Evolutionary conservation across 1,140 invertebrate genomes (phyloP), one percentile per base, ranked within the genome.

Genomic region (Drosophila ohnishii): DNA sequence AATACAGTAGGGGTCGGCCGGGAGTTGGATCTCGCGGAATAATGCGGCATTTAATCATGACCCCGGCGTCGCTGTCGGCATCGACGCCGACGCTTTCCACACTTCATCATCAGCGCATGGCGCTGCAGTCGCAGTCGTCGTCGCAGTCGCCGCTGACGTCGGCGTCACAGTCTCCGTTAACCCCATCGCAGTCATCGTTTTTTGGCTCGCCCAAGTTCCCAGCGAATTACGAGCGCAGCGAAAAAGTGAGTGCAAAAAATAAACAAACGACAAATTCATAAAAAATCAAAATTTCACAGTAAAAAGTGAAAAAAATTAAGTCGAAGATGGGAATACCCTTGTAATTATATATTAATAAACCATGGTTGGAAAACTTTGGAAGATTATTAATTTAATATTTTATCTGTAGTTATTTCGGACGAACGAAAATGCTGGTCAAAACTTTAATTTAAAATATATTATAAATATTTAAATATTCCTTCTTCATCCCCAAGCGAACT

Each of bases 171-270:
- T 72, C 84, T n/a, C 74, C 84, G 59, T 66, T 78, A 60, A 71
- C 84, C 62, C 74, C 87, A 50, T 82, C 78, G 59, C 75, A 75
- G 28, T 82, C 73, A 67, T 44, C 85, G 53, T 78, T 70, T 72
- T 90, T 84, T 42, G 71, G 82, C 53, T 86, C 87, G 47, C 86
- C 90, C 51, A 90, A 90, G 70, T 90, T 90, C 66, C 90, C 90
- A 78, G 77, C 89, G 34, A 91, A 90, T 78, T 91, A 91, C 78
- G 78, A 87, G 70, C 85, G 90, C 78, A 91, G 83, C 80, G 90
- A 91, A 80, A 91, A 91, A 90, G 90, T 91, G 87, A 91, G 90
- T 90, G 64, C 57, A 67, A 66, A 62, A 67, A 61, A 58, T 35
- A 66, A 53, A 71, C 37, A 45, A 44, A 57, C 30, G 40, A 14